Conservation (phyloP, 2,888 invertebrate genomes). For the Stratiomys singularior region DNA sequence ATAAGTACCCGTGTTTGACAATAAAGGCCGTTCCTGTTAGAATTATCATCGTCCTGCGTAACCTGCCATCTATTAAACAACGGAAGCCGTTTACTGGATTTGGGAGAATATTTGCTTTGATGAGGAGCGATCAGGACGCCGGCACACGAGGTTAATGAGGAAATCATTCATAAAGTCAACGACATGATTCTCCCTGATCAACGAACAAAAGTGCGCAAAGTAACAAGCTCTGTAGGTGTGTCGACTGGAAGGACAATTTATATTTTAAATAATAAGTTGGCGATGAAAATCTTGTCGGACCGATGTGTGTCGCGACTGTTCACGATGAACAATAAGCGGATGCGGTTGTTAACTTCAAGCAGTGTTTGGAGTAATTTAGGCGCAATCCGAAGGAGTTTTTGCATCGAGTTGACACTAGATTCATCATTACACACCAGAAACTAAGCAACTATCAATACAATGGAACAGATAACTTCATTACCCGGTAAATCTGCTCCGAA, state of each 20-base stretch:
- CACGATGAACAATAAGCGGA: constrained; percentile 20
- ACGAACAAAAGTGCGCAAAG: constrained; percentile 27
- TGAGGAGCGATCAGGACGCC: constrained; percentile 19
- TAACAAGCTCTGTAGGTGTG: constrained; percentile 1
- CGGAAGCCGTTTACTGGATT: not conserved
- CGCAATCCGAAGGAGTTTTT: constrained; percentile 14
- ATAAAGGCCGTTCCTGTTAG: not conserved
- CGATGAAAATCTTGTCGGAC: constrained; percentile 23
- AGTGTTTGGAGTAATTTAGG: not conserved
- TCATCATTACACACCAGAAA: not conserved
- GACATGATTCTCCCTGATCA: constrained; percentile 9
- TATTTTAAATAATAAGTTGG: constrained; percentile 36
- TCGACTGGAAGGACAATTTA: constrained; percentile 12
- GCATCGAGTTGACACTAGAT: not conserved
- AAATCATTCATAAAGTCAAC: too few relatives aligned
- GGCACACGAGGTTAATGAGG: not conserved
- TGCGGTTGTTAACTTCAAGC: constrained; percentile 1
- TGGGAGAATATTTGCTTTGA: constrained; percentile 20
- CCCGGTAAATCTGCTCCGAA: constrained; percentile 11
- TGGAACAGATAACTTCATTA: too few relatives aligned
- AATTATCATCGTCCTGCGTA: not conserved
- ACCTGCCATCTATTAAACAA: not conserved
- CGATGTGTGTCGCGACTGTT: constrained; percentile 38
- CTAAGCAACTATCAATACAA: not conserved
- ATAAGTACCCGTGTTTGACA: not conserved